Conservation (phyloP, 2,888 invertebrate genomes). For the Cantharis nigra region DNA sequence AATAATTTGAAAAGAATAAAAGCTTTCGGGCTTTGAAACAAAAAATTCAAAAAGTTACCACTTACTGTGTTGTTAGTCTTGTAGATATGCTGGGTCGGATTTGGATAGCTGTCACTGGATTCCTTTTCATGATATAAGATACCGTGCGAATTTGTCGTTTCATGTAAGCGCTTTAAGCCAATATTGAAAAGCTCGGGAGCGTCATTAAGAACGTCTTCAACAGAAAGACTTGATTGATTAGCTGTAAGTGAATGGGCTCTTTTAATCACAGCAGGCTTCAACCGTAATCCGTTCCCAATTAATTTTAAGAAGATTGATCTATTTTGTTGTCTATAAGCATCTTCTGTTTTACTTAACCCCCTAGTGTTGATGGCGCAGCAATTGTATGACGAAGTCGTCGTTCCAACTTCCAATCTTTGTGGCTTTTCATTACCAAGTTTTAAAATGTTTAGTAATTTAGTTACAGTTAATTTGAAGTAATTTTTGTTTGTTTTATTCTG, state of each 20-base stretch:
- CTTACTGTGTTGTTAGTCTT: not conserved
- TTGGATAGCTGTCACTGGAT: slow-evolving; percentile 3
- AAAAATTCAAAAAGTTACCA: not conserved
- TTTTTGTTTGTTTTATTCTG: not conserved
- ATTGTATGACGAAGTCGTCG: not conserved
- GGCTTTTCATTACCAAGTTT: not conserved
- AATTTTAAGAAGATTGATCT: slow-evolving; percentile 20
- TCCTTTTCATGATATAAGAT: slow-evolving; percentile 5
- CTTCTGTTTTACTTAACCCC: slow-evolving; percentile 2
- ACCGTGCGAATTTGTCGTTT: slow-evolving; percentile 13
- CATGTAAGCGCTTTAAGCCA: slow-evolving; percentile 4
- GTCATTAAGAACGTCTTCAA: slow-evolving; percentile 12
- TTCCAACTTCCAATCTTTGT: not conserved
- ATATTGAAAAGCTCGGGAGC: slow-evolving; percentile 11
- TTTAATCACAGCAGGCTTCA: slow-evolving; percentile 20
- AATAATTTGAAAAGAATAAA: not conserved
- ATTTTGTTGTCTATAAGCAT: slow-evolving; percentile 14
- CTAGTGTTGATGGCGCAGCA: not conserved
- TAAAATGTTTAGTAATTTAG: not conserved
- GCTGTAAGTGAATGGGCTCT: slow-evolving; percentile 17
- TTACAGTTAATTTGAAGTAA: not conserved
- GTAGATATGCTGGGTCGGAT: not conserved
- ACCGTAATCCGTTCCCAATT: slow-evolving; percentile 18
- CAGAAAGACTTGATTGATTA: slow-evolving; percentile 28
- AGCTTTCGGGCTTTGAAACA: not conserved